phyloP scores from a whole-genome alignment of 2,797 vertebrate species.

The Poecilia wingei region DNA sequence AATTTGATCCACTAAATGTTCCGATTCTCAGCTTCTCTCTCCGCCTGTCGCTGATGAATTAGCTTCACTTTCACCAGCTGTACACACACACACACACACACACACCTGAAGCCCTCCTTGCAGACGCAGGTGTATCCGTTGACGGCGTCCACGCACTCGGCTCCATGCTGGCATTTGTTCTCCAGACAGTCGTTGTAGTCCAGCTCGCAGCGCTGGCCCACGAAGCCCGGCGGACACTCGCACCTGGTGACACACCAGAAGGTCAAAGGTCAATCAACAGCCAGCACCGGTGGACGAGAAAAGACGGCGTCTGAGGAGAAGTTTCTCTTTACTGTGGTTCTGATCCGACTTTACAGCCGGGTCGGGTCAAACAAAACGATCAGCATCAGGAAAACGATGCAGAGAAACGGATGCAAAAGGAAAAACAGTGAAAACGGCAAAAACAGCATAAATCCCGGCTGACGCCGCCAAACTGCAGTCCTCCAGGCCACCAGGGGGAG shows the following conservation, averaged over 20 bases:
- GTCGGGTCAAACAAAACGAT: no score
- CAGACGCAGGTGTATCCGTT: conserved; percentile 94
- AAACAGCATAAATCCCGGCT: no score
- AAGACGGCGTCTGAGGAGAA: background rate
- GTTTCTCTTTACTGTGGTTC: background rate
- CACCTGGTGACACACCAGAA: conserved; percentile 77
- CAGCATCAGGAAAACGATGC: no score
- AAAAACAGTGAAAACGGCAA: no score
- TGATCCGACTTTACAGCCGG: no score
- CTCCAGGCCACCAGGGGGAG: no score
- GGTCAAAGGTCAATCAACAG: background rate
- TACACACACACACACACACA: background rate
- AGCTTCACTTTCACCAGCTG: conserved; percentile 61
- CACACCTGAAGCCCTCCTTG: conserved; percentile 93
- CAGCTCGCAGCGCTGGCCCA: conserved; percentile 90
- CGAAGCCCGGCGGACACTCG: conserved; percentile 91
- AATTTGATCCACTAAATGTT: background rate
- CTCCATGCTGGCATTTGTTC: conserved; percentile 93
- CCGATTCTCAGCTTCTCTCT: conserved; percentile 13
- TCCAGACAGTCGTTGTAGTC: conserved; percentile 89
- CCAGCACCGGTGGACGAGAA: background rate
- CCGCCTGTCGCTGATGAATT: conserved; percentile 59
- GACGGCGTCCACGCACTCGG: conserved; percentile 89
- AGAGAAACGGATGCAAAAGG: no score
- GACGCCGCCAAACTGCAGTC: no score